Conservation (phyloP, 35 echinoderm and acorn worm species). For the Chiridota heheva region DNA sequence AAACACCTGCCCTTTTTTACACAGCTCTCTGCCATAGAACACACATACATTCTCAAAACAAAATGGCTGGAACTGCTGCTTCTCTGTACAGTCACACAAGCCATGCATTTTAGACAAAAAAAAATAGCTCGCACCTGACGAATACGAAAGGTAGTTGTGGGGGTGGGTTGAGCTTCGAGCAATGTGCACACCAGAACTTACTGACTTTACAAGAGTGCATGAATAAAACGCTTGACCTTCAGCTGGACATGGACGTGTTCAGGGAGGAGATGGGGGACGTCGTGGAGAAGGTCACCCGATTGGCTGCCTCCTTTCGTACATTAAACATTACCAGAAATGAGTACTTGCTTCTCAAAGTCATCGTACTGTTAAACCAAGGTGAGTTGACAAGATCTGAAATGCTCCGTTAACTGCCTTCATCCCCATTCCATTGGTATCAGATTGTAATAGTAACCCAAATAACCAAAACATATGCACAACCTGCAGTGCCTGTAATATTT, state of each 20-base stretch:
- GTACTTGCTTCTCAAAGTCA: constrained; percentile 92
- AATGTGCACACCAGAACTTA: constrained; percentile 83
- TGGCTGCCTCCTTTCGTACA: constrained; percentile 87
- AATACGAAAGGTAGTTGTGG: not conserved
- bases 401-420: not conserved
- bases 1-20: constrained; percentile 98
- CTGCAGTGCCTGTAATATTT: not conserved
- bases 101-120: constrained; percentile 94
- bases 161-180: constrained; percentile 90
- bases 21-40: constrained; percentile 81
- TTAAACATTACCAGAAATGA: constrained; percentile 88
- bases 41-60: constrained; percentile 95
- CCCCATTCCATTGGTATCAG: not conserved
- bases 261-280: constrained; percentile 97
- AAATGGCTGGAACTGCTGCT: constrained; percentile 96
- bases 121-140: not conserved
- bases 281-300: constrained; percentile 88
- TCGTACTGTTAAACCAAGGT: constrained; percentile 85
- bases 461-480: not conserved
- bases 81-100: constrained; percentile 78
- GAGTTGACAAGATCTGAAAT: constrained; percentile 11
- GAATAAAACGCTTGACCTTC: constrained; percentile 95
- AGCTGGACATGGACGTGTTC: constrained; percentile 97
- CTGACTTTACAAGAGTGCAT: constrained; percentile 95
- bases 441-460: not conserved